Percentiles rank a stretch among this genome's conserved stretches.
These are phyloP conservation scores for Scyliorhinus canicula DNA, from an alignment of 2,797 vertebrate genomes.

Conservation along the genomic window DNA sequence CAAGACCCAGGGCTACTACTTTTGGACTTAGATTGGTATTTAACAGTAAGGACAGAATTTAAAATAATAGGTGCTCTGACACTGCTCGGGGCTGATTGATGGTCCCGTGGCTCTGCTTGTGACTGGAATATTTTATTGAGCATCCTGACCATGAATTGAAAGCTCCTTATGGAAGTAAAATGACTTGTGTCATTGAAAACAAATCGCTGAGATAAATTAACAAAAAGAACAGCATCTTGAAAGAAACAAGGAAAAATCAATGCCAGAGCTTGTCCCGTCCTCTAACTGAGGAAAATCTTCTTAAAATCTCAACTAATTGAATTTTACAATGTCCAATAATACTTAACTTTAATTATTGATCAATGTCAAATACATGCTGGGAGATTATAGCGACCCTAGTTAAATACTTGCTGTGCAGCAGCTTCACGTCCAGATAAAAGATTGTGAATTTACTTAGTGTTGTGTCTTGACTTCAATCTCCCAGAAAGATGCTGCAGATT, in stretches of 20 bases:
- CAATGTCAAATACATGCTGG: not conserved
- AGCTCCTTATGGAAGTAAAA: not conserved
- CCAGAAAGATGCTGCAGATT: no score
- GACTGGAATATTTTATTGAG: not conserved
- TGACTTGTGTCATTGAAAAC: not conserved
- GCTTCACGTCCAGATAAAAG: no score
- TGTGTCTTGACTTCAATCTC: no score
- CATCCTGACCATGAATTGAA: slow-evolving; percentile 4
- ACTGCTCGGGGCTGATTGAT: not conserved
- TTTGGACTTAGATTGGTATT: not conserved
- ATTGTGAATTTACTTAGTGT: not conserved
- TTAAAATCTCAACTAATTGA: not conserved
- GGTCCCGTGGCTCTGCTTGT: not conserved
- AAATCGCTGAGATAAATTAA: not conserved
- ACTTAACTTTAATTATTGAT: not conserved
- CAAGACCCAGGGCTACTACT: not conserved
- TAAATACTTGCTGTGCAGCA: not conserved
- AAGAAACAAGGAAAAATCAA: not conserved
- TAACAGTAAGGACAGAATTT: not conserved
- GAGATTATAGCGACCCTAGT: not conserved
- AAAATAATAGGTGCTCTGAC: not conserved
- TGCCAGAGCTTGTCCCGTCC: no score
- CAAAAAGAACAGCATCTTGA: not conserved
- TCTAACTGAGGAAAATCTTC: not conserved
- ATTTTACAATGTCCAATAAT: not conserved